Percentiles rank a stretch among this genome's conserved stretches.
phyloP scores from a whole-genome alignment of 2,797 vertebrate genomes.

The Takifugu rubripes region DNA sequence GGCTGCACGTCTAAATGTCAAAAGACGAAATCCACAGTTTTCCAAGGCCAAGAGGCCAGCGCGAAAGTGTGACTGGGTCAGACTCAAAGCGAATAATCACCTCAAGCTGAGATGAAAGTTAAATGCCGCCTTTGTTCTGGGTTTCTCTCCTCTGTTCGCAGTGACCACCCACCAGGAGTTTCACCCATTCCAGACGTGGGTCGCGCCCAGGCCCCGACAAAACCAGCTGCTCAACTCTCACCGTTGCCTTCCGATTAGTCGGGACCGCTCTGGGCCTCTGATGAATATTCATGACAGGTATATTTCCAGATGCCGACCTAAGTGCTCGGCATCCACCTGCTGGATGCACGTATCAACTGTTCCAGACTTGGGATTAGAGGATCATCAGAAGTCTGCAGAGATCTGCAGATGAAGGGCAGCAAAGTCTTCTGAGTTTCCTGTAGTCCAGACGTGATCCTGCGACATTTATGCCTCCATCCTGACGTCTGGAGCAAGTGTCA shows the following conservation, averaged over 20 bases:
- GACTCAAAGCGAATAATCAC: constrained; percentile 52
- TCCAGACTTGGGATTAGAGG: constrained; percentile 55
- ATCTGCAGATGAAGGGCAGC: constrained; percentile 27
- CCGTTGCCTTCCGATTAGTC: constrained; percentile 28
- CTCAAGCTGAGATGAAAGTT: constrained; percentile 62
- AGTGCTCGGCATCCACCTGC: constrained; percentile 52
- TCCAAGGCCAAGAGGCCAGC: constrained; percentile 22
- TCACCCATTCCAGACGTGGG: constrained; percentile 53
- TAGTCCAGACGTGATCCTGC: constrained; percentile 20
- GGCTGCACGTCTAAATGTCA: constrained; percentile 12
- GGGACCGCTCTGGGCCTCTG: constrained; percentile 8
- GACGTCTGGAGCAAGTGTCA: constrained; percentile 23
- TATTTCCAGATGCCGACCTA: constrained; percentile 22
- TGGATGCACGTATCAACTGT: constrained; percentile 51
- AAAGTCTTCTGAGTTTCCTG: constrained; percentile 34
- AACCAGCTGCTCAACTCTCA: constrained; percentile 20
- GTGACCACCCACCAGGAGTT: constrained; percentile 68
- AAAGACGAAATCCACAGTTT: constrained; percentile 26
- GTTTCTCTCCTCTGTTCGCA: constrained; percentile 43
- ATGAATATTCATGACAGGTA: constrained; percentile 33
- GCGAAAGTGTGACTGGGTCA: constrained; percentile 48
- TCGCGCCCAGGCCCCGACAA: constrained; percentile 38
- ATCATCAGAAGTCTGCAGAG: constrained; percentile 34
- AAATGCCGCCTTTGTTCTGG: constrained; percentile 59
- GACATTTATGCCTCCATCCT: constrained; percentile 32